Evolutionary conservation across 2,113 vertebrate species (phyloP).

Genomic region (Anhinga anhinga): DNA sequence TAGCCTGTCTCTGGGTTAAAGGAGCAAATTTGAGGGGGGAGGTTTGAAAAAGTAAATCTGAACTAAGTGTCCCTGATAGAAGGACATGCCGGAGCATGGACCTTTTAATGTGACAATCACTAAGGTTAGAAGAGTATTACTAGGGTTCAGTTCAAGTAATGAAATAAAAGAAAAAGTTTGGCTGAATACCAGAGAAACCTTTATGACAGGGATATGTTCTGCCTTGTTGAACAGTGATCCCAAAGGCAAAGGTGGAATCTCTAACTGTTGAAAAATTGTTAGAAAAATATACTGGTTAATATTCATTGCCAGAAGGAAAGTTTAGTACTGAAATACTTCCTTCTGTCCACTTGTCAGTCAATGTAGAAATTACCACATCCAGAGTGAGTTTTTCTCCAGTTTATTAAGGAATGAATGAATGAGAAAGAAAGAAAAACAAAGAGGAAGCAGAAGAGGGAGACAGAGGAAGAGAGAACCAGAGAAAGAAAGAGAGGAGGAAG

Average conservation of each 20-base stretch:
- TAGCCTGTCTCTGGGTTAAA: background rate
- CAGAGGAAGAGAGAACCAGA: no score
- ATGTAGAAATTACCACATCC: background rate
- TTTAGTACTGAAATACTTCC: background rate
- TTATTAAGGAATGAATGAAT: background rate
- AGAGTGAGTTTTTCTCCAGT: background rate
- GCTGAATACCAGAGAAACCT: background rate
- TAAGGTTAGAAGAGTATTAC: background rate
- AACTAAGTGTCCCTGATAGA: background rate
- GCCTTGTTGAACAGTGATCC: background rate
- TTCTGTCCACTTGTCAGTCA: background rate
- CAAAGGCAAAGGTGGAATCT: background rate
- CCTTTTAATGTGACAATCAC: background rate
- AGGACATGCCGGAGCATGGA: background rate
- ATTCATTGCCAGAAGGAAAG: background rate
- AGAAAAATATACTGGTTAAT: background rate
- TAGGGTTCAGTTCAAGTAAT: background rate
- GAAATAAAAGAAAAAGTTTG: background rate
- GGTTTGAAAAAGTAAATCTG: background rate
- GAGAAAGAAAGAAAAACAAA: no score
- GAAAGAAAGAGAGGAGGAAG: rapidly evolving
- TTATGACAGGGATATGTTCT: background rate
- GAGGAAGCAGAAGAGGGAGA: background rate
- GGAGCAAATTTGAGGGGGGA: background rate
- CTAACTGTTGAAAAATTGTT: background rate